These are phyloP conservation scores for Callocephalon fimbriatum DNA, from an alignment of 2,113 vertebrate species.

Conservation along the genomic window DNA sequence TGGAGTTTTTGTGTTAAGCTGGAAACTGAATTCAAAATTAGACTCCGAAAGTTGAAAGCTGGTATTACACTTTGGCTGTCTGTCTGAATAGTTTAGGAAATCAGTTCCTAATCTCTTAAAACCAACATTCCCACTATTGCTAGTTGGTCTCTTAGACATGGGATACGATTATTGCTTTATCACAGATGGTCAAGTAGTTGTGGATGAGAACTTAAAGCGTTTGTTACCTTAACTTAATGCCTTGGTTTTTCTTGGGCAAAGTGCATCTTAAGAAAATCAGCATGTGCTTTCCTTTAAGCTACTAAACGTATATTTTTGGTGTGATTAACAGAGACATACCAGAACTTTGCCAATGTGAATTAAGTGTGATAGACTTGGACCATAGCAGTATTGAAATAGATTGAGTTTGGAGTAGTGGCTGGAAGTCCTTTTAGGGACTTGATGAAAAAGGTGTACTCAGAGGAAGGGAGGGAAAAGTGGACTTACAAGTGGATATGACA, in stretches of 20 bases:
- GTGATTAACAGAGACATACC: not conserved
- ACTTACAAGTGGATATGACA: not conserved
- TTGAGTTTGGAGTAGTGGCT: not conserved
- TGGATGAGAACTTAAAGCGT: not conserved
- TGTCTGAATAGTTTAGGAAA: not conserved
- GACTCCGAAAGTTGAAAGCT: not conserved
- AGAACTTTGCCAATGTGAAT: not conserved
- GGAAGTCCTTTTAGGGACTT: not conserved
- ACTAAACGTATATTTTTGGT: not conserved
- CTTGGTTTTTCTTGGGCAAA: not conserved
- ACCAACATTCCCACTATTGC: not conserved
- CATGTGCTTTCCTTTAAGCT: not conserved
- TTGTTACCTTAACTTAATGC: not conserved
- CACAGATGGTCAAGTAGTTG: not conserved
- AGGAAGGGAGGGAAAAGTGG: not conserved
- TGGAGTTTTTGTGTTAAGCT: not conserved
- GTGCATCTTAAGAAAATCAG: not conserved
- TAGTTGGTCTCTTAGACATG: not conserved
- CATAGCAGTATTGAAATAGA: not conserved
- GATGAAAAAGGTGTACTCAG: not conserved
- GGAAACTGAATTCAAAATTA: not conserved
- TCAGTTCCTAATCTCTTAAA: not conserved
- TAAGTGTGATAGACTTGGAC: not conserved
- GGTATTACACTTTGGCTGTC: not conserved
- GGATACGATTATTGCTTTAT: not conserved